These are phyloP conservation scores for Okamejei kenojei DNA, from an alignment of 2,797 vertebrate genomes.

Conservation along the genomic window DNA sequence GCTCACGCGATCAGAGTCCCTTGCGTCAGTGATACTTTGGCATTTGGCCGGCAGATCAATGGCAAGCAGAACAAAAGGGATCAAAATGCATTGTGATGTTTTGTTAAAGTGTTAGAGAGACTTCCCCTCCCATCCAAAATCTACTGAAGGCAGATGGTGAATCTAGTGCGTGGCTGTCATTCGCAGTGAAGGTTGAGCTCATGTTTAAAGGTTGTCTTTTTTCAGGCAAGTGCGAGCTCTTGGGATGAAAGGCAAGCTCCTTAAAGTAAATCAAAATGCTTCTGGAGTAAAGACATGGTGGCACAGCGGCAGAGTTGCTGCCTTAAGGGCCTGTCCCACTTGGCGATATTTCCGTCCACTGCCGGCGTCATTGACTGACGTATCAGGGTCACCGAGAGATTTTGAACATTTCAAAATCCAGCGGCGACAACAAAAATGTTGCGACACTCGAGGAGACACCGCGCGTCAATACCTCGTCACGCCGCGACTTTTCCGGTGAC, in stretches of 20 bases:
- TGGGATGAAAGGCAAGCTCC: neutral
- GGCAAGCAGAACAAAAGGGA: conserved; percentile 54
- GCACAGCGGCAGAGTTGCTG: too few relatives aligned
- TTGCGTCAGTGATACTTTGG: conserved; percentile 59
- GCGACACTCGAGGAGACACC: too few relatives aligned
- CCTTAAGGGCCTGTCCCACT: too few relatives aligned
- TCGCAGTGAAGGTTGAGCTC: neutral
- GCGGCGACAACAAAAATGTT: too few relatives aligned
- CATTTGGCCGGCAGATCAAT: conserved; percentile 74
- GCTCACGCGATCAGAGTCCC: conserved; percentile 49
- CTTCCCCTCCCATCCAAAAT: conserved; percentile 47
- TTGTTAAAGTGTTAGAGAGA: conserved; percentile 54
- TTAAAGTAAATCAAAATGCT: neutral
- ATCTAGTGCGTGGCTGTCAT: neutral
- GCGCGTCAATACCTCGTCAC: too few relatives aligned
- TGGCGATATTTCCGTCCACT: too few relatives aligned
- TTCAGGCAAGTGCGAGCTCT: neutral
- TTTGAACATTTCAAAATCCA: too few relatives aligned
- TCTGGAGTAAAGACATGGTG: neutral
- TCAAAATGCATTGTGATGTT: conserved; percentile 61
- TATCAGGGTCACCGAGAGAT: too few relatives aligned
- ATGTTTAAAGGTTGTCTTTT: neutral
- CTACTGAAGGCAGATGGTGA: neutral
- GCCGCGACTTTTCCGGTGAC: too few relatives aligned
- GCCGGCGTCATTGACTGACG: too few relatives aligned